A percentile compares a stretch with the other conserved stretches of the same genome.
Evolutionary conservation across 2,888 invertebrate genomes (phyloP).

Genomic region (Flabesymbios commensalis): DNA sequence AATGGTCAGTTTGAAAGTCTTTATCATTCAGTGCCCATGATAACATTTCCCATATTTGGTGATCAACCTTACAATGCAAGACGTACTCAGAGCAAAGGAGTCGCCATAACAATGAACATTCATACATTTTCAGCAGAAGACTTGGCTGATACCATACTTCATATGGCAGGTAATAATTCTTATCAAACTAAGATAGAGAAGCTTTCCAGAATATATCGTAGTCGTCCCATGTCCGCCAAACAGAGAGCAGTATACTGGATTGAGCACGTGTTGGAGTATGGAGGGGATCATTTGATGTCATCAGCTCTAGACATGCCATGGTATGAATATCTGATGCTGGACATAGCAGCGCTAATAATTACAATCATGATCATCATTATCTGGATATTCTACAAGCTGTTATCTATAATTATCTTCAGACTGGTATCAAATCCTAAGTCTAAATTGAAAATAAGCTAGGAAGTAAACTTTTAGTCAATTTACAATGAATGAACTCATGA

Average conservation of each 20-base stretch:
- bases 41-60: slow-evolving; percentile 34
- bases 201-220: slow-evolving; percentile 28
- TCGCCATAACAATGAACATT: slow-evolving; percentile 32
- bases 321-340: neutral
- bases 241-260: slow-evolving; percentile 39
- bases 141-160: slow-evolving; percentile 22
- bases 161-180: slow-evolving; percentile 25
- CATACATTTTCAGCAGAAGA: slow-evolving; percentile 20
- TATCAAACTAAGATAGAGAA: slow-evolving; percentile 26
- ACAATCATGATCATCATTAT: no score
- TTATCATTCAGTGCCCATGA: slow-evolving; percentile 40
- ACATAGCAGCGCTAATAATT: no score
- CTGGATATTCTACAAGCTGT: no score
- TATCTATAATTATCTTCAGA: no score
- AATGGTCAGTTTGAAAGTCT: slow-evolving; percentile 38
- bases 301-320: slow-evolving; percentile 21
- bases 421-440: no score
- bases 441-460: no score
- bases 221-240: slow-evolving; percentile 25
- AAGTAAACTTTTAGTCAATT: no score
- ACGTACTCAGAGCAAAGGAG: slow-evolving; percentile 26
- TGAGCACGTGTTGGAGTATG: slow-evolving; percentile 42
- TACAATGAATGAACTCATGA: no score
- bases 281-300: slow-evolving; percentile 38
- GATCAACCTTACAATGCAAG: slow-evolving; percentile 35